phyloP scores from a whole-genome alignment of 2,797 vertebrate species.

The Sebastes miniatus region DNA sequence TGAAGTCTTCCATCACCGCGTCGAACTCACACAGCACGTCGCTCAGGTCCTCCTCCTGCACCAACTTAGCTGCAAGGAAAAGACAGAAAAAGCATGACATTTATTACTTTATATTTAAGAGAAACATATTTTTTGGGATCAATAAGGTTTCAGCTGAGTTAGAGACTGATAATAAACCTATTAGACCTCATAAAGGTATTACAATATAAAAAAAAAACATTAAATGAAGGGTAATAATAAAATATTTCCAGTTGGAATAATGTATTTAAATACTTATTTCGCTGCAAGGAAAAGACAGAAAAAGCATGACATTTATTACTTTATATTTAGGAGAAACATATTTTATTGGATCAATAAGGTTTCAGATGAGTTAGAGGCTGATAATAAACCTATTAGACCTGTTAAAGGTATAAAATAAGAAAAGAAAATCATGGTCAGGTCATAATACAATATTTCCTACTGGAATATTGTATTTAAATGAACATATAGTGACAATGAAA shows the following conservation, averaged over 20 bases:
- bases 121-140: background rate
- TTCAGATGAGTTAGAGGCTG: too few relatives aligned
- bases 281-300: too few relatives aligned
- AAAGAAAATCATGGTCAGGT: too few relatives aligned
- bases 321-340: background rate
- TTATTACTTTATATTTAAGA: fast-evolving
- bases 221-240: background rate
- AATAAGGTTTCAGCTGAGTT: too few relatives aligned
- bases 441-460: too few relatives aligned
- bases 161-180: too few relatives aligned
- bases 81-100: background rate
- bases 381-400: too few relatives aligned
- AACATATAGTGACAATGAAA: background rate
- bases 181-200: too few relatives aligned
- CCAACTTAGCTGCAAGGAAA: constrained; percentile 50
- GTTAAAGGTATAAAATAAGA: fast-evolving
- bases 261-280: background rate
- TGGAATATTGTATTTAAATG: background rate
- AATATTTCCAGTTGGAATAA: background rate
- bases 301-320: background rate
- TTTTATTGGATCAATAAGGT: background rate
- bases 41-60: constrained; percentile 80
- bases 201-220: background rate
- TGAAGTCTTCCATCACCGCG: constrained; percentile 93
- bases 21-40: constrained; percentile 94